Base-by-base conservation (phyloP, 2,797 vertebrate genomes). In the Tenualosa ilisha region DNA sequence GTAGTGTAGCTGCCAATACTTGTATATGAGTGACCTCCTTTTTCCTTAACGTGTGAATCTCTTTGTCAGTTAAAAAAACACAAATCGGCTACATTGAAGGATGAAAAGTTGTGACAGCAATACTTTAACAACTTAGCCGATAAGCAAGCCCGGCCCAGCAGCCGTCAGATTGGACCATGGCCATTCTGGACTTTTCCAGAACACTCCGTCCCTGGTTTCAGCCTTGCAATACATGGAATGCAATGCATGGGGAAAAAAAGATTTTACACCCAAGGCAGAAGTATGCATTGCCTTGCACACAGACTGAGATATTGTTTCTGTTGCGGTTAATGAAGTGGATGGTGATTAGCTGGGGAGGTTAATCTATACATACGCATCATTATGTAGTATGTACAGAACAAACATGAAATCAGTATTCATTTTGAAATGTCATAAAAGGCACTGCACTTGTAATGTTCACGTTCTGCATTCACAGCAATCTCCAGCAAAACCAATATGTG, bases 401-500 rank as follows among this genome's bases (percentile, higher is more conserved):
- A 59, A 59, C 17, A 56, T 20, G n/a, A 63, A 63, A 24, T 59
- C 20, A 20, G 1, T 59, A 22, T 59, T 59, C 56, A 63, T 63
- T 24, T 63, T 24, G 22, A 63, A 63, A 63, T 24, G 59, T 6
- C n/a, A 63, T 9, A 24, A 63, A 63, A 63, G 59, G 5, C 59
- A 63, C n/a, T 24, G 59, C 59, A 9, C 59, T 63, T 63, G n/a
- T 63, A 8, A 63, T 24, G 59, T 63, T 63, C 6, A n/a, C 59
- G 24, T 24, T 6, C 6, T n/a, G 22, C 59, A 24, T 24, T 63
- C 59, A 9, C 59, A 63, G 56, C 7, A n/a, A 63, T 63, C n/a
- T 63, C 59, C n/a, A 24, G 59, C 59, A 24, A 63, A 63, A 63
- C 59, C n/a, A 63, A 63, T 63, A 63, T 63, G 59, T 63, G n/a